A percentile compares a stretch with the other conserved stretches of the same genome.
phyloP scores from a whole-genome alignment of 2,888 invertebrate species.

The Eristalis intricaria region DNA sequence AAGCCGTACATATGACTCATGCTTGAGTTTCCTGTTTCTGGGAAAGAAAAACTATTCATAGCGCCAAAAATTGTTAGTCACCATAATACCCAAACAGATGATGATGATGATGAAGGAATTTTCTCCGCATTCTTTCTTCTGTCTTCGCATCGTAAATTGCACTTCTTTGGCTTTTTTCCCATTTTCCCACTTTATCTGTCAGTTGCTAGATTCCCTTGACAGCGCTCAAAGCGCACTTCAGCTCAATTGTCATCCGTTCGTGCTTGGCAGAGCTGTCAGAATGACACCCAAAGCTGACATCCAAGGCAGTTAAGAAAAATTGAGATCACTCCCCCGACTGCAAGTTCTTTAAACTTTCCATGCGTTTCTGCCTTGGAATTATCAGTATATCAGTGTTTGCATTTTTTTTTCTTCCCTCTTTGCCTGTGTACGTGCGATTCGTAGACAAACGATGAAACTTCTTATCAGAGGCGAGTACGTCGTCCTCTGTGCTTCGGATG shows the following conservation, averaged over 20 bases:
- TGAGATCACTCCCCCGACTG: slow-evolving; percentile 17
- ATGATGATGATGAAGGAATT: slow-evolving; percentile 19
- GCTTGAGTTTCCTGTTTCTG: neutral
- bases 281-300: slow-evolving; percentile 56
- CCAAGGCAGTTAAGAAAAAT: slow-evolving; percentile 35
- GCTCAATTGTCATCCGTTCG: slow-evolving; percentile 21
- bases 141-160: slow-evolving; percentile 59
- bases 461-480: slow-evolving; percentile 48
- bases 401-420: slow-evolving; percentile 14
- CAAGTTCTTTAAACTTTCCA: slow-evolving; percentile 61
- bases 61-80: neutral
- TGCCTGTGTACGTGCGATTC: slow-evolving; percentile 30
- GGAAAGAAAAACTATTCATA: neutral
- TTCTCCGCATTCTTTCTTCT: slow-evolving; percentile 41
- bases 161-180: slow-evolving; percentile 21
- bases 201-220: slow-evolving; percentile 37
- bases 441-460: slow-evolving; percentile 67
- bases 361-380: slow-evolving; percentile 65
- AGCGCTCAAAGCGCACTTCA: slow-evolving; percentile 10
- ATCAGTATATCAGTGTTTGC: slow-evolving; percentile 17
- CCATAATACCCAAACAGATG: slow-evolving; percentile 21
- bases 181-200: slow-evolving; percentile 23
- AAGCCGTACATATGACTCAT: neutral
- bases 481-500: slow-evolving; percentile 16
- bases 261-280: slow-evolving; percentile 40